Conservation (phyloP, 2,888 invertebrate species). For the Nasonovia ribisnigri region DNA sequence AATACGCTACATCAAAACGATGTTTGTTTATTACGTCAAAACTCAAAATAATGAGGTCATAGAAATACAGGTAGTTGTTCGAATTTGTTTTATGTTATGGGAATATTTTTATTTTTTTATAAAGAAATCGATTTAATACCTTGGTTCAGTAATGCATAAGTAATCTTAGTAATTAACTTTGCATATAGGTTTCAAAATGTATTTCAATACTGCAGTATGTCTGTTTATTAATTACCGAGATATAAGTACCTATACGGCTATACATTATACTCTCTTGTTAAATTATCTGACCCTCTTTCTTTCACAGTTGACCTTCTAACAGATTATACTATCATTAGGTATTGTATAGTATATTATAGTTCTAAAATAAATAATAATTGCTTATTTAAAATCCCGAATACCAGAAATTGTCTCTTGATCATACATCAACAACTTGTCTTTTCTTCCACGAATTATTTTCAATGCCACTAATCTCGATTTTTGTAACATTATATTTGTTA, state of each 20-base stretch:
- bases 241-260: background rate
- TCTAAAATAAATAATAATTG: background rate
- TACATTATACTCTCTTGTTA: background rate
- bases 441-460: background rate
- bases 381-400: background rate
- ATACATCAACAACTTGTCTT: background rate
- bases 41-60: background rate
- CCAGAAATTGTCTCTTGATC: background rate
- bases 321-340: background rate
- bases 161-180: background rate
- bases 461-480: conserved; percentile 26
- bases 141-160: background rate
- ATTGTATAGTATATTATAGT: background rate
- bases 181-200: background rate
- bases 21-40: background rate
- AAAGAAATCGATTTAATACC: background rate
- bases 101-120: background rate
- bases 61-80: background rate
- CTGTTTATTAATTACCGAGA: background rate
- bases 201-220: background rate
- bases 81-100: background rate
- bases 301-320: conserved; percentile 10
- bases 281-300: conserved; percentile 18
- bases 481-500: conserved; percentile 2
- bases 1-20: background rate